A percentile compares a stretch with the other conserved stretches of the same genome.
Evolutionary conservation across 2,888 invertebrate genomes (phyloP).

Genomic region (Drymonia ruficornis): DNA sequence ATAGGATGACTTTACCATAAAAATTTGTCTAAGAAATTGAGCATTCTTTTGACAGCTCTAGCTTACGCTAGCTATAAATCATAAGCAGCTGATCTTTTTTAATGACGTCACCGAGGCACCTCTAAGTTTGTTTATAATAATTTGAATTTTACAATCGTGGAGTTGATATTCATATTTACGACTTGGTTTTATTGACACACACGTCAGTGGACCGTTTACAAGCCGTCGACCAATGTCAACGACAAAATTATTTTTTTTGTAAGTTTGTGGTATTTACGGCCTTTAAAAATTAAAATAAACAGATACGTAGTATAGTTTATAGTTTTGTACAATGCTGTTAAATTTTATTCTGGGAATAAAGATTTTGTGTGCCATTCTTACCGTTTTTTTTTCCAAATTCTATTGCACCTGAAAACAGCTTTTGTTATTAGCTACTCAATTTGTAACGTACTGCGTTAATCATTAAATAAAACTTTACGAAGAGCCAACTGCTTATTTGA

Average conservation of each 20-base stretch:
- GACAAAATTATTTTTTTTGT: conserved; percentile 21
- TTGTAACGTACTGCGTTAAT: not conserved
- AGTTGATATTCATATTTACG: conserved; percentile 74
- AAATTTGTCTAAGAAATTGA: too few species aligned
- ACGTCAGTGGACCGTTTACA: conserved; percentile 43
- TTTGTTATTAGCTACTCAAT: too few species aligned
- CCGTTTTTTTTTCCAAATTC: too few species aligned
- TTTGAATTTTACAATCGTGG: conserved; percentile 72
- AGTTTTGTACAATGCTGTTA: not conserved
- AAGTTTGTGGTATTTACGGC: conserved; percentile 1
- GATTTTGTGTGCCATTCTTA: too few species aligned
- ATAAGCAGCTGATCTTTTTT: not conserved
- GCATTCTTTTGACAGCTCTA: conserved; percentile 4
- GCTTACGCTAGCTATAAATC: conserved; percentile 28
- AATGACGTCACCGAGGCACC: not conserved
- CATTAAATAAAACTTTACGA: not conserved
- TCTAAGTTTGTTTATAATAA: conserved; percentile 68
- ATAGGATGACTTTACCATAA: too few species aligned
- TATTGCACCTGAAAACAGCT: too few species aligned
- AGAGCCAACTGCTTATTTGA: not conserved
- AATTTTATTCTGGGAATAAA: not conserved
- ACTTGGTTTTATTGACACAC: conserved; percentile 66
- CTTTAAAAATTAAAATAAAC: not conserved
- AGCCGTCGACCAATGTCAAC: conserved; percentile 57
- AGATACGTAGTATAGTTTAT: not conserved